Conservation (phyloP, 2,888 invertebrate genomes). For the Erebia aethiops region DNA sequence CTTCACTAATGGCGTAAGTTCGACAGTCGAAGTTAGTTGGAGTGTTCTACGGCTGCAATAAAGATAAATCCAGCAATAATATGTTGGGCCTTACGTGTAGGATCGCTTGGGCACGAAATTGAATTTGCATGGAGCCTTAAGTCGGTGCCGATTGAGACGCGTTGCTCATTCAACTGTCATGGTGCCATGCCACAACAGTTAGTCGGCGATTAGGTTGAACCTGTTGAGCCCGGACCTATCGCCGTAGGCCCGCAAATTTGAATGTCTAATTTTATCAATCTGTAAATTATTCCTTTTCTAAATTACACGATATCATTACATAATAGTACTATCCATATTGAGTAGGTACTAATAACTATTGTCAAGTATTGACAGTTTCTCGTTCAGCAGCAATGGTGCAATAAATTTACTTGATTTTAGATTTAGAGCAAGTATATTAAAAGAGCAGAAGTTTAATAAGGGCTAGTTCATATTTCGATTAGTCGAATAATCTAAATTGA, state of each 20-base stretch:
- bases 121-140: constrained; percentile 83
- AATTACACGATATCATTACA: not conserved
- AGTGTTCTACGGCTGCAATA: constrained; percentile 82
- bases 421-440: no score
- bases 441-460: no score
- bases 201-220: constrained; percentile 63
- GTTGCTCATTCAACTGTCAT: constrained; percentile 60
- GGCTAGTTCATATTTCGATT: no score
- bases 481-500: no score
- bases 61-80: constrained; percentile 83
- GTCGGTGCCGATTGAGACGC: constrained; percentile 74
- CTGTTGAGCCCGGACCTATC: constrained; percentile 48
- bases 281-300: not conserved
- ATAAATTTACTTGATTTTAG: no score
- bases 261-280: constrained; percentile 39
- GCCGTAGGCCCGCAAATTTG: constrained; percentile 29
- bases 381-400: no score
- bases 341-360: no score
- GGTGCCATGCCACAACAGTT: constrained; percentile 64
- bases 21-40: constrained; percentile 82
- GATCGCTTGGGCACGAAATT: constrained; percentile 80
- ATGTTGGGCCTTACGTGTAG: constrained; percentile 80
- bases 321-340: no score
- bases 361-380: no score
- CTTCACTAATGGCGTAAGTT: constrained; percentile 82